Conservation (phyloP, 2,113 vertebrate genomes). For the Acanthisitta chloris region DNA sequence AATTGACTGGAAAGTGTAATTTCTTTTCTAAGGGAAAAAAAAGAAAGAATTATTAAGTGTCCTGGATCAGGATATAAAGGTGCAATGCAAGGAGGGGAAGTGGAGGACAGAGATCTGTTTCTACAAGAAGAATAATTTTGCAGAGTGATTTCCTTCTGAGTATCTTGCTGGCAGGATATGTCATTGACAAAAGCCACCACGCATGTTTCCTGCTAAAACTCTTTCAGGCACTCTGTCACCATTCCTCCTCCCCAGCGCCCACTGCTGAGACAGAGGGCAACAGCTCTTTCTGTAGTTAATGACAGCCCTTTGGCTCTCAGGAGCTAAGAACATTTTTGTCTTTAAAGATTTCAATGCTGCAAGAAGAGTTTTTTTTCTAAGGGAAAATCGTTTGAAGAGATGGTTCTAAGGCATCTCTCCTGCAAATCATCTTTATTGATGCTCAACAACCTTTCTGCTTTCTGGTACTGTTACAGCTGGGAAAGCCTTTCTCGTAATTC, state of each 20-base stretch:
- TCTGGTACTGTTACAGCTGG: background rate
- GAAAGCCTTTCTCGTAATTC: background rate
- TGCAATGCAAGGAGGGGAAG: too few species aligned
- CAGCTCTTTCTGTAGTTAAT: background rate
- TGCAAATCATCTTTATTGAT: background rate
- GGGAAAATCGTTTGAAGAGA: background rate
- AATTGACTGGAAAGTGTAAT: background rate
- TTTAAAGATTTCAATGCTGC: background rate
- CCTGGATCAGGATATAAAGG: background rate
- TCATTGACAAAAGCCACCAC: background rate
- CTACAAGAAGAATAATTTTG: background rate
- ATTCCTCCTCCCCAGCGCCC: background rate
- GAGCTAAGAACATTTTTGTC: background rate
- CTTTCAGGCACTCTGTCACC: background rate
- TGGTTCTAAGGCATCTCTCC: background rate
- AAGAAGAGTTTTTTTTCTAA: background rate
- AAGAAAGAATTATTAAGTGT: background rate
- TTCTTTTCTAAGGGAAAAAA: background rate
- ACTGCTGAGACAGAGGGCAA: background rate
- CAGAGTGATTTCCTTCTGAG: background rate
- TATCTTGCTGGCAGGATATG: background rate
- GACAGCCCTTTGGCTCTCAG: background rate
- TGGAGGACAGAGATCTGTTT: background rate
- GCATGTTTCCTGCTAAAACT: background rate
- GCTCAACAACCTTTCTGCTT: background rate